Percentiles rank a stretch among this genome's conserved stretches.
Evolutionary conservation across 2,797 vertebrate species (phyloP).

Genomic region (Columba guinea): DNA sequence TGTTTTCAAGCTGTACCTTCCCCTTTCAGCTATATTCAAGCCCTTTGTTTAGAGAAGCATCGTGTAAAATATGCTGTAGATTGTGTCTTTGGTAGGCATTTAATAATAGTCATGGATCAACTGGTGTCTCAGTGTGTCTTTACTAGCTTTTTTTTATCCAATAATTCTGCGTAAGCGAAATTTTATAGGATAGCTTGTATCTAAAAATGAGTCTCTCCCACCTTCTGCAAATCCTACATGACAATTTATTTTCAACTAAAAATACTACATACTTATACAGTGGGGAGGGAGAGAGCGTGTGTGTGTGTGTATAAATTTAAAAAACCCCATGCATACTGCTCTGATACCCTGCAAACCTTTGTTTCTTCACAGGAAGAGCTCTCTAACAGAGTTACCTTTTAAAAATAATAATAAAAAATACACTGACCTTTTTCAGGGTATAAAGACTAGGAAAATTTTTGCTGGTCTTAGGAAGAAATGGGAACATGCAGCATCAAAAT

Average conservation of each 20-base stretch:
- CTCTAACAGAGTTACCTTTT: not conserved
- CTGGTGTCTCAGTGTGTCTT: not conserved
- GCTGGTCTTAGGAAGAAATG: not conserved
- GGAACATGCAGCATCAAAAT: not conserved
- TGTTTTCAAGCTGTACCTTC: not conserved
- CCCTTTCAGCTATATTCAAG: not conserved
- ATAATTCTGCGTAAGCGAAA: constrained; percentile 5
- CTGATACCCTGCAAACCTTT: constrained; percentile 17
- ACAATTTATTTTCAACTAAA: constrained; percentile 47
- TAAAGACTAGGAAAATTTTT: not conserved
- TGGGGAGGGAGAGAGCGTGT: not conserved
- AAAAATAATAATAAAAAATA: not conserved
- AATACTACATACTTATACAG: constrained; percentile 11
- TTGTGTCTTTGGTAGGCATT: not conserved
- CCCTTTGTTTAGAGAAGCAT: not conserved
- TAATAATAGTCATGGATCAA: not conserved
- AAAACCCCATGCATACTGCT: not conserved
- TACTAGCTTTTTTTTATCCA: constrained; percentile 35
- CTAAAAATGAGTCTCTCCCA: constrained; percentile 35
- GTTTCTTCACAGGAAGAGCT: not conserved
- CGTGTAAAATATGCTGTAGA: not conserved
- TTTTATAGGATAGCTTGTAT: constrained; percentile 1
- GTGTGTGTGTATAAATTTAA: not conserved
- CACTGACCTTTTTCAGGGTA: not conserved
- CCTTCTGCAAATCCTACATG: constrained; percentile 37